Base-by-base conservation (phyloP, 2,113 vertebrate genomes). In the Takifugu bimaculatus region DNA sequence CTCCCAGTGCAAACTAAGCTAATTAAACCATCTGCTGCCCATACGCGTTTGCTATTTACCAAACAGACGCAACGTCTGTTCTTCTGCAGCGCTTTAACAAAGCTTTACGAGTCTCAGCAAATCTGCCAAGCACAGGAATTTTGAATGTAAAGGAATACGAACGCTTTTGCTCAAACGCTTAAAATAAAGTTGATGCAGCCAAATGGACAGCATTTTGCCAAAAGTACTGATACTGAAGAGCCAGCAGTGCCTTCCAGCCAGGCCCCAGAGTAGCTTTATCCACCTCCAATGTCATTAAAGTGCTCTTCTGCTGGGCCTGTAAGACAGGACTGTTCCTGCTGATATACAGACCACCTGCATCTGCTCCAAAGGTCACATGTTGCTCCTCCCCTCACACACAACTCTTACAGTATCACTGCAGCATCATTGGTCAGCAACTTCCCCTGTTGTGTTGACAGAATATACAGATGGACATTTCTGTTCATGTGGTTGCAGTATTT, bases 261-360 rank as follows among this genome's bases (percentile, higher is more conserved):
- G 68, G 68, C 56, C 75, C 26, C 20, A 25, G 54, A 61, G 28
- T 7, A 57, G 67, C 68, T 73, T 81, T 76, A 80, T 63, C 47
- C 75, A 68, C 29, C 56, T 63, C 54, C 57, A 29, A 81, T 75
- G 77, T 84, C 83, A 86, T 88, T 85, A 85, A 76, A 73, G 61
- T 39, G 29, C 62, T 69, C 42, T n/a, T 77, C 68, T 59, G 35
- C 42, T 61, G 74, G 65, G 71, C 78, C 50, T 42, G 47, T 13
- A 49, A 70, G 57, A 60, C 54, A 60, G 20, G 54, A 57, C 63
- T 54, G n/a, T 28, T 53, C 42, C 28, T 53, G 65, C 60, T 77
- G 68, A 84, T 80, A 72, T 66, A 58, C 39, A 13, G 78, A 73
- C 48, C 39, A 51, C 59, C 60, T 44, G 71, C 63, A 65, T 52